Conservation (phyloP, 2,888 invertebrate genomes). For the Arge pagana region DNA sequence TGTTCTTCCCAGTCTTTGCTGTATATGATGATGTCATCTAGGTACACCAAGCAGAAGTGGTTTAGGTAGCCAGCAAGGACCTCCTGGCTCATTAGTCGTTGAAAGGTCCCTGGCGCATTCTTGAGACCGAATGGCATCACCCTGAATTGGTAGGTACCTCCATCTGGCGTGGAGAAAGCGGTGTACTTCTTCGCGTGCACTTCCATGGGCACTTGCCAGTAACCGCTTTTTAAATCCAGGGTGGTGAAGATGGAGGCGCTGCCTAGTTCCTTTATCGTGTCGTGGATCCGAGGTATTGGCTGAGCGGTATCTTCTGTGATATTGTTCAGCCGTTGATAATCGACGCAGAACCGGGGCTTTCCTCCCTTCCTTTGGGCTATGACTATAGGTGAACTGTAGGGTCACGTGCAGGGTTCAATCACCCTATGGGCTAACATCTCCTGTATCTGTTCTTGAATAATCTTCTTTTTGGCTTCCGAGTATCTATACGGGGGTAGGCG, state of each 20-base stretch:
- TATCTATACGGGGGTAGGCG: conserved; percentile 15
- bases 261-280: conserved; percentile 47
- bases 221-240: conserved; percentile 49
- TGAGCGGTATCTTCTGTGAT: conserved; percentile 32
- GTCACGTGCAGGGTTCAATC: neutral
- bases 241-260: conserved; percentile 42
- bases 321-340: neutral
- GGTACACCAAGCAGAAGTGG: conserved; percentile 34
- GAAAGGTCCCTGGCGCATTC: neutral
- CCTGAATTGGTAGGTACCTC: neutral
- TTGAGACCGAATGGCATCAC: conserved; percentile 4
- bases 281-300: conserved; percentile 53
- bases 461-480: conserved; percentile 14
- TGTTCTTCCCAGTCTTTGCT: conserved; percentile 30
- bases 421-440: conserved; percentile 14
- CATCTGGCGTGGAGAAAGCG: conserved; percentile 56
- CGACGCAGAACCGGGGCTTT: neutral
- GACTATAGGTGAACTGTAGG: neutral
- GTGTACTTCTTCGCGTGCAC: conserved; percentile 49
- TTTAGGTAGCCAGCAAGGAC: conserved; percentile 32
- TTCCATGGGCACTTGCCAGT: conserved; percentile 46
- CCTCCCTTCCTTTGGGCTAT: neutral
- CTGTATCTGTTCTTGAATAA: conserved; percentile 26
- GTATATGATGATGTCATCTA: conserved; percentile 43
- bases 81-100: conserved; percentile 12